phyloP scores from a whole-genome alignment of 2,113 vertebrate genomes.

The Nerophis ophidion region DNA sequence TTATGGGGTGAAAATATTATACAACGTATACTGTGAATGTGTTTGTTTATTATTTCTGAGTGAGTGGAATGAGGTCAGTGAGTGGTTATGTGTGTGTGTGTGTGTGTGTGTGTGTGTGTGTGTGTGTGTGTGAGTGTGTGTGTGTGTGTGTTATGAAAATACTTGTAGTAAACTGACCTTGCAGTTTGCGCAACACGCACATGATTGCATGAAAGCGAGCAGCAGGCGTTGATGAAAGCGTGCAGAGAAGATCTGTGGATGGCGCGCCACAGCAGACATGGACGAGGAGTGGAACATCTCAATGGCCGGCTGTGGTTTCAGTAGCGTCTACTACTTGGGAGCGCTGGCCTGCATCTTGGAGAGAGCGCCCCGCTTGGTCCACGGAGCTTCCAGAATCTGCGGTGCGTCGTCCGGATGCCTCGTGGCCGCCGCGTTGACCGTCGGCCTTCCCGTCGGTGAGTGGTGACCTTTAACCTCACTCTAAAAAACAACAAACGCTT shows the following conservation, averaged over 20 bases:
- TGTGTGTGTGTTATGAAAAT: neutral
- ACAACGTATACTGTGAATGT: too few species aligned
- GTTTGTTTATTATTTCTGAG: too few species aligned
- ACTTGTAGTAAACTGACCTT: neutral
- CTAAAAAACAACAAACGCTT: neutral
- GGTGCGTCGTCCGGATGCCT: conserved; percentile 81
- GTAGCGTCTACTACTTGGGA: conserved; percentile 81
- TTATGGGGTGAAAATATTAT: too few species aligned
- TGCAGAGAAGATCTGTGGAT: conserved; percentile 37
- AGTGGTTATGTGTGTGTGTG: too few species aligned
- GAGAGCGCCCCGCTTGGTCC: conserved; percentile 69
- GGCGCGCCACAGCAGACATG: neutral
- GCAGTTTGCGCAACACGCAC: neutral
- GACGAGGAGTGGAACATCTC: conserved; percentile 80
- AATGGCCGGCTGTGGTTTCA: conserved; percentile 84
- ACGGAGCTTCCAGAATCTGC: conserved; percentile 70
- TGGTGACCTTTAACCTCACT: neutral
- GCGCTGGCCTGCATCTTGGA: conserved; percentile 77
- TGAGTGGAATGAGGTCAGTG: too few species aligned
- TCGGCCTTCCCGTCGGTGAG: conserved; percentile 76
- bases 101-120: too few species aligned
- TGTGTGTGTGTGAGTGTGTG: neutral
- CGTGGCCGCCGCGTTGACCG: conserved; percentile 65
- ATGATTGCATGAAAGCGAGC: neutral
- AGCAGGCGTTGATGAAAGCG: neutral